A percentile compares a stretch with the other conserved stretches of the same genome.
These are phyloP conservation scores for Festucalex cinctus DNA, from an alignment of 2,113 vertebrate genomes.

Conservation along the genomic window DNA sequence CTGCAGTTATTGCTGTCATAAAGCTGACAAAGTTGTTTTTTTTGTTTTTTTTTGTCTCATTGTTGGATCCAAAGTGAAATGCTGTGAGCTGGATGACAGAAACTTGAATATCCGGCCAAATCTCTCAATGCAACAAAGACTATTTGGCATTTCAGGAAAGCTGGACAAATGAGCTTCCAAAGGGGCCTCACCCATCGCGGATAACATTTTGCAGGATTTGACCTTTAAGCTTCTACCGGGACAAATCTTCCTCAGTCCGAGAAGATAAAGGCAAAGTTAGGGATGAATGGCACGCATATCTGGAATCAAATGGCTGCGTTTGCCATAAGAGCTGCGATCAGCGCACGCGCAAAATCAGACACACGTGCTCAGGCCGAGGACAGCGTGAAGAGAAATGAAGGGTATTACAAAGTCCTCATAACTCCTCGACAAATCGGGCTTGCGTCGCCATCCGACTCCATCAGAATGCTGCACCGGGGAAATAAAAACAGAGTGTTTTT, in stretches of 20 bases:
- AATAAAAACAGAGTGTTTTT: slow-evolving; percentile 64
- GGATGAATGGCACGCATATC: slow-evolving; percentile 27
- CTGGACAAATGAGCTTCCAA: slow-evolving; percentile 18
- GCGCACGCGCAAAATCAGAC: slow-evolving; percentile 1
- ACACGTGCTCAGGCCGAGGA: slow-evolving; percentile 28
- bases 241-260: slow-evolving; percentile 20
- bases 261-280: slow-evolving; percentile 32
- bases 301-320: slow-evolving; percentile 20
- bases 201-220: slow-evolving; percentile 35
- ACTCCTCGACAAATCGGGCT: slow-evolving; percentile 48
- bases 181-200: slow-evolving; percentile 13
- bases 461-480: slow-evolving; percentile 59
- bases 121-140: slow-evolving; percentile 29
- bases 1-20: slow-evolving; percentile 47
- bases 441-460: slow-evolving; percentile 40
- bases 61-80: slow-evolving; percentile 31
- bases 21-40: slow-evolving; percentile 51
- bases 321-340: slow-evolving; percentile 25
- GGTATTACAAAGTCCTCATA: slow-evolving; percentile 46
- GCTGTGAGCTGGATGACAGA: slow-evolving; percentile 22
- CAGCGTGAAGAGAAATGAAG: slow-evolving; percentile 51
- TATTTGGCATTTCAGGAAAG: slow-evolving; percentile 21
- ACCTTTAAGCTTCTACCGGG: slow-evolving; percentile 36
- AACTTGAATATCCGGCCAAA: slow-evolving; percentile 27
- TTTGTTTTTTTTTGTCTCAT: slow-evolving; percentile 30